phyloP scores from a whole-genome alignment of 2,888 invertebrate genomes.

The Hypomecis atomaria region DNA sequence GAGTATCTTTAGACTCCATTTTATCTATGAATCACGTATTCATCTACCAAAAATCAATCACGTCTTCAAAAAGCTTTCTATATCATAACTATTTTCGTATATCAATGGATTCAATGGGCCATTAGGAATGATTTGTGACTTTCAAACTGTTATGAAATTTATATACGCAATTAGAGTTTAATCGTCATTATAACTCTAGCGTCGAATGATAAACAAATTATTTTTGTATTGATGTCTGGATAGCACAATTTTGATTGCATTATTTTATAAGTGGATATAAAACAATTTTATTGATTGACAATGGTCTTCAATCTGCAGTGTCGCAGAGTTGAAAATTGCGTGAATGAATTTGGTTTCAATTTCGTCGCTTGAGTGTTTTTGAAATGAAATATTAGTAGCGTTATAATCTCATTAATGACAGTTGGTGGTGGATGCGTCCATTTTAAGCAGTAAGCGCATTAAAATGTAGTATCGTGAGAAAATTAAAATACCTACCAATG shows the following conservation, averaged over 20 bases:
- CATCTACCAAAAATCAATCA: conserved; percentile 13
- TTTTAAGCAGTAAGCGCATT: background rate
- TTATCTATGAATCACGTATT: conserved; percentile 3
- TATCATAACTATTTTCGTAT: conserved; percentile 34
- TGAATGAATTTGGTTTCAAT: background rate
- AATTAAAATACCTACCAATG: conserved; percentile 17
- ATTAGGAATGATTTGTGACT: conserved; percentile 36
- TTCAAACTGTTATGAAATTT: conserved; percentile 28
- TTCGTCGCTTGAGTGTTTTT: conserved; percentile 15
- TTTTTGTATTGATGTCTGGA: conserved; percentile 27
- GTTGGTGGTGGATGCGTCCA: conserved; percentile 40
- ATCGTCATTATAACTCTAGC: conserved; percentile 31
- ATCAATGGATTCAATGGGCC: conserved; percentile 27
- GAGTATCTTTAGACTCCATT: conserved; percentile 1
- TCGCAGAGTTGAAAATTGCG: conserved; percentile 20
- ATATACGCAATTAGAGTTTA: conserved; percentile 33
- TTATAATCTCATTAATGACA: conserved; percentile 50
- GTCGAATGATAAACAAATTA: conserved; percentile 38
- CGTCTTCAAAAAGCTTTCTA: conserved; percentile 22
- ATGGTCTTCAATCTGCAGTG: conserved; percentile 12
- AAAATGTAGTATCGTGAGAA: background rate
- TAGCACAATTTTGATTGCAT: conserved; percentile 20
- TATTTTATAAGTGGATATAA: conserved; percentile 18
- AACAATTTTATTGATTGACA: conserved; percentile 5
- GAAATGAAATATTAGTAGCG: conserved; percentile 45